Evolutionary conservation across 2,888 invertebrate genomes (phyloP), one percentile per base, ranked within the genome.

Genomic region (Torymus aiolomorphi): DNA sequence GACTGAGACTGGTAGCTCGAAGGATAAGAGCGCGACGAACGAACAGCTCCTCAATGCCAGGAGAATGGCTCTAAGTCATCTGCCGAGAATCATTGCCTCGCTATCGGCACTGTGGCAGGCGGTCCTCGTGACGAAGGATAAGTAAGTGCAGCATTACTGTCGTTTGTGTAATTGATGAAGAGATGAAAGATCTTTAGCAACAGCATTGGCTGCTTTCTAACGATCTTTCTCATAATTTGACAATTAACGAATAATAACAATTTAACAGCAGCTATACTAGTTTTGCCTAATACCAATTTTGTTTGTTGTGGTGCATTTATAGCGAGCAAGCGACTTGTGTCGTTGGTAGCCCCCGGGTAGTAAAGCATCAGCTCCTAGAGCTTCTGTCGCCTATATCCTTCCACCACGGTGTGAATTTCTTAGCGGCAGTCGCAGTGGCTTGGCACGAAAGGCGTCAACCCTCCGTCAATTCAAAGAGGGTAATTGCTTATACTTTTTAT

Each of bases 371-470:
- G 85, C 91, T 97, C 67, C 90, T 97, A 84, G 96, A 96, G 88
- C 94, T 97, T 84, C 90, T 97, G 4, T 96, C 96, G 85, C 97
- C 97, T 0, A 94, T 97, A 70, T 95, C 96, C 10, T 93, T 95
- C 76, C 95, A 96, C 87, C 96, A 97, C 89, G 95, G 96, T 13
- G 92, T 94, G 16, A 95, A 95, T 87, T 95, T 97, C 86, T 91
- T 97, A 78, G 95, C 95, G 10, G 95, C 97, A 2, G 93, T 97
- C 80, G 95, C 96, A 0, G 95, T 96, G 8, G 96, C 96, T 51
- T 97, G 97, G 97, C 94, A 95, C 88, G 95, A 96, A 85, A 91
- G 94, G 75, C 92, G 93, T 75, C 92, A 93, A 83, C 88, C 91
- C 10, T 91, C 91, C 84, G 87, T 86, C 78, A 91, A 85, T 85